Base-by-base conservation (phyloP, 1,140 invertebrate genomes). In the Drosophila nasuta region DNA sequence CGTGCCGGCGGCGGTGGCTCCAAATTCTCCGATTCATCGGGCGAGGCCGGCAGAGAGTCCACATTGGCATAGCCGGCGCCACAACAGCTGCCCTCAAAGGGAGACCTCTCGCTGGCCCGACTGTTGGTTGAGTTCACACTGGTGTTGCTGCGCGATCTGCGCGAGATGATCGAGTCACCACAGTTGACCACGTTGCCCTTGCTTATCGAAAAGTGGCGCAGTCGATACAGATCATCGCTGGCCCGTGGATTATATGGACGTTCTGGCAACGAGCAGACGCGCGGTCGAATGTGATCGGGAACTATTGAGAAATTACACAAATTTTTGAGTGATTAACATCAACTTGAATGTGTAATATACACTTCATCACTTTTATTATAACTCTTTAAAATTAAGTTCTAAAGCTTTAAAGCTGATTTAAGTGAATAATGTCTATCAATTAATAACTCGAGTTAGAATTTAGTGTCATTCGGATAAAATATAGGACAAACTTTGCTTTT, bases 181-280 rank as follows among this genome's bases (percentile, higher is more conserved):
- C 96, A 96, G 94, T 98, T 98, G 58, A 98, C 96, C 25, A 98
- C 96, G 8, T 95, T 94, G 1, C 96, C 96, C 91, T 97, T 97
- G 77, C 96, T 96, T 77, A 98, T 97, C 83, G 95, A 97, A 93
- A 98, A 98, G 51, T 96, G 97, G 0, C 97, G 93, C 38, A 98
- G 94, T 46, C 97, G 94, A 93, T 98, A 97, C 43, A 97, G 94
- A 92, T 97, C 96, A 78, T 97, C 96, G 8, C 96, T 96, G 11
- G 95, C 94, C 11, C 96, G 93, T 7, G 96, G 96, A 93, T 97
- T 97, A 93, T 97, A 97, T 0, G 95, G 94, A 91, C 96, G 96
- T 92, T 97, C 96, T 0, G 96, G 96, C 43, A 97, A 93, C 54
- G 96, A 97, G 92, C 96, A 97, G 0, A 97, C 97, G 4, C 97